Base-by-base conservation (phyloP, 35 echinoderm and acorn worm species). In the Strongylocentrotus purpuratus region DNA sequence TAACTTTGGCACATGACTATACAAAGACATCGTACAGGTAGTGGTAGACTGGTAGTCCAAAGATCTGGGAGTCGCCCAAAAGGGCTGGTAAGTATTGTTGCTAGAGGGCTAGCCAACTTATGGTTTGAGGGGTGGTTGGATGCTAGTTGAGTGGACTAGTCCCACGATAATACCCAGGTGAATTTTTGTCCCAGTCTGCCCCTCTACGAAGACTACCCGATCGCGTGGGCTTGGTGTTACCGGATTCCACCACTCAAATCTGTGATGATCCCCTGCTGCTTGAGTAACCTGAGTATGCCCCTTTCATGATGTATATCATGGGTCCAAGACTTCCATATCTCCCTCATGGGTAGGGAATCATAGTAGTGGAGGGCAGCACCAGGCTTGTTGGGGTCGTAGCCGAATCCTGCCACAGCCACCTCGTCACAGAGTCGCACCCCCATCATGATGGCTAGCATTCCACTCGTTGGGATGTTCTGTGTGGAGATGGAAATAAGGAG, bases 401-500 rank as follows among this genome's bases (percentile, higher is more conserved):
- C 97, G 86, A 99, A 99, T 25, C 98, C 98, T 22, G 94, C 98
- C 4, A 99, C 92, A 9, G 96, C 95, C 9, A 99, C 95, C 85
- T 99, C 98, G 88, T 99, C 98, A 46, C 98, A 99, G 45, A 99
- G 47, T 50, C 95, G 94, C 14, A 97, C 59, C 0, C 96, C 96
- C 46, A 96, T 60, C 90, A 97, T 97, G 46, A 99, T 98, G 13
- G 95, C 97, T 33, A 99, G 93, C 46, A 94, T 88, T 14, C 97
- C 98, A 18, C 97, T 97, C 9, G 98, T 99, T 52, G 98, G 98
- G 9, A 99, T 96, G 94, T 98, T 97, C 98, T 99, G 94, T n/a
- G 18, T 78, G 50, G 65, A 78, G 65, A 78, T 25, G 7, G 25
- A 78, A n/a, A 78, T 78, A 78, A 2, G 25, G 3, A 78, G 65